These are phyloP conservation scores for Cheirogaleus major DNA, from an alignment of 2,797 vertebrate species.

Conservation along the genomic window DNA sequence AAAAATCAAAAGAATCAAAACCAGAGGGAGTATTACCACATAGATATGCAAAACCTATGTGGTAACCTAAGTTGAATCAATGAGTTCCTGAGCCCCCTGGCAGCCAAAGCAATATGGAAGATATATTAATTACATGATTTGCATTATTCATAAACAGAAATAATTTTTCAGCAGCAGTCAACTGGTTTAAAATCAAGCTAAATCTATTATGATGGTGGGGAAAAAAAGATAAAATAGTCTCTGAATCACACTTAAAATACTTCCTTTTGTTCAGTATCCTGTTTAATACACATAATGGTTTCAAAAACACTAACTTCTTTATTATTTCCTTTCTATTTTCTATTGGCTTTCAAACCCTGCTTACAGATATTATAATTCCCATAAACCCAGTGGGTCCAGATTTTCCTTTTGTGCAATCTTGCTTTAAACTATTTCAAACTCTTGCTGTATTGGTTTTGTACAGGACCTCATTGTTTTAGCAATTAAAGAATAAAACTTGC, in stretches of 20 bases:
- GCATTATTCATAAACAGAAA: conserved; percentile 45
- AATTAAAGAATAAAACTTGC: conserved; percentile 73
- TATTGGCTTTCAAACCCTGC: neutral
- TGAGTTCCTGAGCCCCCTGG: conserved; percentile 56
- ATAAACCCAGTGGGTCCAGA: neutral
- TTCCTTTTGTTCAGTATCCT: conserved; percentile 12
- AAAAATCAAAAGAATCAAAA: conserved; percentile 65
- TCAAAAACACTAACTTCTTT: conserved; percentile 14
- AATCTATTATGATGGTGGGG: neutral
- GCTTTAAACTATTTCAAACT: conserved; percentile 25
- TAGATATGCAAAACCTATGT: neutral
- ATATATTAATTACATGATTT: neutral
- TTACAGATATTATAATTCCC: neutral
- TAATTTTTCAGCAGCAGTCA: conserved; percentile 22
- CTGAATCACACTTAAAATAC: neutral
- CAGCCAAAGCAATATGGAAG: conserved; percentile 63
- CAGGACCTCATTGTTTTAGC: conserved; percentile 69
- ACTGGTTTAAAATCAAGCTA: conserved; percentile 30
- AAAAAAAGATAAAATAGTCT: neutral
- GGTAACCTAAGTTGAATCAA: conserved; percentile 31
- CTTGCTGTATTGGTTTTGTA: conserved; percentile 9
- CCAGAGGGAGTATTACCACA: conserved; percentile 66
- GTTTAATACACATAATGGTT: neutral
- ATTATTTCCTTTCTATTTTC: neutral
- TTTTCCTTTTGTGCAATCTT: conserved; percentile 35